phyloP scores from a whole-genome alignment of 2,113 vertebrate genomes.

The Rostratula benghalensis region DNA sequence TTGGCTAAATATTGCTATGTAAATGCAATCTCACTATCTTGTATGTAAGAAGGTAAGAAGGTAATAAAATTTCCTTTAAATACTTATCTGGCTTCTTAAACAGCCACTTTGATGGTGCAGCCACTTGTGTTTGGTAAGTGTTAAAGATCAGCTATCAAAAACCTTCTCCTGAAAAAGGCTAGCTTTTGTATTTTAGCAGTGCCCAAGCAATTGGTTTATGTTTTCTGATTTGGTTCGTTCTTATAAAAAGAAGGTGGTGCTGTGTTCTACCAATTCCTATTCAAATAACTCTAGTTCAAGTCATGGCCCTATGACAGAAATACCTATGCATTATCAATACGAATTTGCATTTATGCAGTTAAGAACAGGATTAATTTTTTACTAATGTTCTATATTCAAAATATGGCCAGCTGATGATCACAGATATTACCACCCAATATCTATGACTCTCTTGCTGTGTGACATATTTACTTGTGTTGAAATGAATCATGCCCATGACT shows the following conservation, averaged over 20 bases:
- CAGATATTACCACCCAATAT: neutral
- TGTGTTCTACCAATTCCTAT: neutral
- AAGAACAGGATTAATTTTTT: neutral
- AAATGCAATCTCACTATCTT: neutral
- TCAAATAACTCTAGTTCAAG: neutral
- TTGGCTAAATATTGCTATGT: neutral
- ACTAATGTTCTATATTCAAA: neutral
- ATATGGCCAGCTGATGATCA: neutral
- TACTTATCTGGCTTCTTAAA: neutral
- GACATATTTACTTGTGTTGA: neutral
- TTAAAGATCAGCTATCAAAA: neutral
- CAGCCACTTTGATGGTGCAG: neutral
- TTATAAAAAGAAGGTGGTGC: neutral
- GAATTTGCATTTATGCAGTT: neutral
- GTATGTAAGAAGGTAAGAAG: neutral
- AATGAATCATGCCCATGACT: neutral
- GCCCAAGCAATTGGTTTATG: neutral
- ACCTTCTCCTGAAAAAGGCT: neutral
- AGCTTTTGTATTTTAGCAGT: neutral
- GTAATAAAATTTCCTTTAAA: neutral
- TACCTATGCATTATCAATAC: neutral
- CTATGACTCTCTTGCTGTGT: fast-evolving
- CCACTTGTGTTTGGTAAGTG: neutral
- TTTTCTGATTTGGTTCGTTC: neutral
- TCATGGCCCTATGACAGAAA: neutral